Base-by-base conservation (phyloP, 2,113 vertebrate species). In the Halichoerus grypus region DNA sequence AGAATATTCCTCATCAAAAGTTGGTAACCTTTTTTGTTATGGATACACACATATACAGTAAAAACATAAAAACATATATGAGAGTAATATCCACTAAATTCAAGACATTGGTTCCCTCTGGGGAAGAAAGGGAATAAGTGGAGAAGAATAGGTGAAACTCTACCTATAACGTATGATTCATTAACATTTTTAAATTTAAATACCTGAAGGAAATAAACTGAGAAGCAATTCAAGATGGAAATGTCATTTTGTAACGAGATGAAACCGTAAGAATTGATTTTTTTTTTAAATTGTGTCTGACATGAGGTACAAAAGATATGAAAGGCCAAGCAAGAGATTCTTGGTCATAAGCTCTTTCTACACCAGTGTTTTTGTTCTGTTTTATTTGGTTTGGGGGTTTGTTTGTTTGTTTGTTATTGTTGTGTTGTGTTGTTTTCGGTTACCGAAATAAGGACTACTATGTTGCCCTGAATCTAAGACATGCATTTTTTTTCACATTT, bases 271-370 rank as follows among this genome's bases (percentile, higher is more conserved):
- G 24, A 91, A 72, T 1, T 24, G 22, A 42, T 65, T 49, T 57
- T 63, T 89, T 90, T 84, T 77, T 72, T 6, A 67, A 26, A 46
- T 51, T 74, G 36, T 49, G 36, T 87, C 42, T 26, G 49, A 26
- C 0, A 3, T 7, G 1, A 1, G 11, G 22, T 26, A 28, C 3
- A 1, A 16, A 53, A 33, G 8, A 15, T n/a, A 22, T 19, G 19
- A 82, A 42, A 77, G 49, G 0, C 16, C 31, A 71, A 63, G 31
- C 4, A 24, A 36, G 42, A 76, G 63, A n/a, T 2, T 31, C 51
- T 21, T 33, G 6, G 31, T 72, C 33, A 7, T 7, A 18, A 39
- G 18, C 49, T 67, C 24, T 10, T 77, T 28, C n/a, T 21, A 8
- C 1, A 0, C 19, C 9, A 31, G 1, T 28, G 21, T 49, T 57